Conservation (phyloP, 2,797 vertebrate species). For the Xenops minutus region DNA sequence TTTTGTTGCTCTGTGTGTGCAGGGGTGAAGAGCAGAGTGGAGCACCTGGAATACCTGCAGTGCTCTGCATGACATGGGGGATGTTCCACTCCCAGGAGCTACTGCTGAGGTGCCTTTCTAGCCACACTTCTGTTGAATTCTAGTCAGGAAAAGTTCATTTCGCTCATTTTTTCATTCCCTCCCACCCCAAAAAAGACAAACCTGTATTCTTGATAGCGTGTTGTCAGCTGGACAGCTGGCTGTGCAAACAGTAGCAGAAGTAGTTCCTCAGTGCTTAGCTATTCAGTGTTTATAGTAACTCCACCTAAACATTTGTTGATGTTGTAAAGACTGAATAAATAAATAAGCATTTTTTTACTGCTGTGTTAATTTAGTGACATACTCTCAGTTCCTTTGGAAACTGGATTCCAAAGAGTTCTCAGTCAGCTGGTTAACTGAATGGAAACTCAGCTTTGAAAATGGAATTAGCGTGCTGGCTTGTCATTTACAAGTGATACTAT, state of each 20-base stretch:
- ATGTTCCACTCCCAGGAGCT: neutral
- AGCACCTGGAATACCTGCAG: constrained; percentile 24
- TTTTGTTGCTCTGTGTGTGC: neutral
- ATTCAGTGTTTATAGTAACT: neutral
- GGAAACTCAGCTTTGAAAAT: neutral
- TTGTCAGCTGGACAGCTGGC: neutral
- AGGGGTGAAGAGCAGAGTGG: neutral
- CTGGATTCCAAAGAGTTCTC: neutral
- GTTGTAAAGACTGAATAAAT: neutral
- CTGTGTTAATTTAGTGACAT: neutral
- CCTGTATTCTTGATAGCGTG: neutral
- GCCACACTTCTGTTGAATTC: neutral
- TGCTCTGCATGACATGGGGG: neutral
- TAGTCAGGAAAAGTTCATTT: neutral
- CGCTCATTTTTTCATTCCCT: neutral
- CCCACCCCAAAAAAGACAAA: neutral
- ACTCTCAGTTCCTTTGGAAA: neutral
- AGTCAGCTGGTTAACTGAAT: neutral
- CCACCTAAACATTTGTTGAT: neutral
- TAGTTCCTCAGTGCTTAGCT: neutral
- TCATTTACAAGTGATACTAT: neutral
- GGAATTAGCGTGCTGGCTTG: neutral
- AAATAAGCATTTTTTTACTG: neutral
- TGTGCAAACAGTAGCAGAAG: neutral
- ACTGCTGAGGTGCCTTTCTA: neutral